phyloP scores from a whole-genome alignment of 2,888 invertebrate species.

The Chloroclystis v-ata region DNA sequence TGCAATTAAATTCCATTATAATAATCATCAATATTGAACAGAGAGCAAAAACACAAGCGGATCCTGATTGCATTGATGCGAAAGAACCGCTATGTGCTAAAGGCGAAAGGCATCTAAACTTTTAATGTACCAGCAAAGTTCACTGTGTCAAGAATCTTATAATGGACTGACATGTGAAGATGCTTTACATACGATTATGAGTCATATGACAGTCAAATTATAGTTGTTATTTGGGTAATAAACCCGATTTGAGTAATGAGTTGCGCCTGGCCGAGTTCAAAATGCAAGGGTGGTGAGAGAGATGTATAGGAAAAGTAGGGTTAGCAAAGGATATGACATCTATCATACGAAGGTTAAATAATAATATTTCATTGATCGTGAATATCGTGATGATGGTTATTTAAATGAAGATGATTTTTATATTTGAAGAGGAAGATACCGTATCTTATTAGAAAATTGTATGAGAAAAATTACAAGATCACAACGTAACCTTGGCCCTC shows the following conservation, averaged over 20 bases:
- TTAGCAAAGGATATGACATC: neutral
- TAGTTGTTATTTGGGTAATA: slow-evolving; percentile 5
- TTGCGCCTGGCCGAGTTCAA: slow-evolving; percentile 18
- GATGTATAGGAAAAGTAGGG: slow-evolving; percentile 12
- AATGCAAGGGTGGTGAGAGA: slow-evolving; percentile 8
- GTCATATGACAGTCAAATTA: slow-evolving; percentile 2
- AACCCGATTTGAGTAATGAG: slow-evolving; percentile 5
- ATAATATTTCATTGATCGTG: too few species aligned
- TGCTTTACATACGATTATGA: neutral
- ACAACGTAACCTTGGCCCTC: too few species aligned
- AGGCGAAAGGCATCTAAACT: slow-evolving; percentile 4
- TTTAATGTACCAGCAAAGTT: slow-evolving; percentile 3
- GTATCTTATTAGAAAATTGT: too few species aligned
- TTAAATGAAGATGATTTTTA: too few species aligned
- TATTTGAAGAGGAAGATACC: too few species aligned
- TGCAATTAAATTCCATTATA: neutral
- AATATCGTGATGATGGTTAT: too few species aligned
- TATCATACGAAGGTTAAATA: neutral
- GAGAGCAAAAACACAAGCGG: slow-evolving; percentile 20
- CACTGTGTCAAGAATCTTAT: slow-evolving; percentile 10
- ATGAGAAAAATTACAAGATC: too few species aligned
- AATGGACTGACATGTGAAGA: neutral
- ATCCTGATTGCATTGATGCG: slow-evolving; percentile 20
- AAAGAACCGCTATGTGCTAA: slow-evolving; percentile 14
- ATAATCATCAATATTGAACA: slow-evolving; percentile 52